Conservation (phyloP, 2,797 vertebrate species). For the Rhinophrynus dorsalis region DNA sequence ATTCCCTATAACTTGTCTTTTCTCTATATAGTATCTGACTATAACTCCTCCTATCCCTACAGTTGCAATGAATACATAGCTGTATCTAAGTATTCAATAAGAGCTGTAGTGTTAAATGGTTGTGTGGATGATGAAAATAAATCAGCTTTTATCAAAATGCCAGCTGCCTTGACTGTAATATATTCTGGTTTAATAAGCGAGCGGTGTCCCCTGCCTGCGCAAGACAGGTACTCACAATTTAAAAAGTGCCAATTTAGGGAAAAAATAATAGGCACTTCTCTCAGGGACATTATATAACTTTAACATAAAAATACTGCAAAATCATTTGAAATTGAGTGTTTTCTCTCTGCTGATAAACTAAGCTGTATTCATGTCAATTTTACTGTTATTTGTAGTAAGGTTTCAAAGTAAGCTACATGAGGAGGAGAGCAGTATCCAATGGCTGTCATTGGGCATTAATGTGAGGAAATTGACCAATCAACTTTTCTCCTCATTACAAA, state of each 20-base stretch:
- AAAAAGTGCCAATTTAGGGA: constrained; percentile 47
- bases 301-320: constrained; percentile 34
- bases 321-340: not conserved
- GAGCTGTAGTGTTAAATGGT: constrained; percentile 24
- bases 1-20: no score
- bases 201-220: constrained; percentile 39
- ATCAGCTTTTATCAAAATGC: constrained; percentile 43
- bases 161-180: constrained; percentile 38
- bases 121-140: constrained; percentile 32
- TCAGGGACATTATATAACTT: constrained; percentile 26
- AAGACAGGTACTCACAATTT: constrained; percentile 36
- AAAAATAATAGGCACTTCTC: constrained; percentile 41
- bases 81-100: not conserved
- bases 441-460: no score
- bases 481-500: no score
- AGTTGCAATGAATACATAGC: no score
- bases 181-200: constrained; percentile 43
- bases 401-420: not conserved
- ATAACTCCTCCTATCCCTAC: no score
- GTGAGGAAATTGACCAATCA: no score
- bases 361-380: not conserved
- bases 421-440: no score
- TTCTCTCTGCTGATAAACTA: constrained; percentile 13
- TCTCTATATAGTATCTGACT: no score
- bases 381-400: not conserved